Base-by-base conservation (phyloP, 2,797 vertebrate genomes). In the Agapornis canus region DNA sequence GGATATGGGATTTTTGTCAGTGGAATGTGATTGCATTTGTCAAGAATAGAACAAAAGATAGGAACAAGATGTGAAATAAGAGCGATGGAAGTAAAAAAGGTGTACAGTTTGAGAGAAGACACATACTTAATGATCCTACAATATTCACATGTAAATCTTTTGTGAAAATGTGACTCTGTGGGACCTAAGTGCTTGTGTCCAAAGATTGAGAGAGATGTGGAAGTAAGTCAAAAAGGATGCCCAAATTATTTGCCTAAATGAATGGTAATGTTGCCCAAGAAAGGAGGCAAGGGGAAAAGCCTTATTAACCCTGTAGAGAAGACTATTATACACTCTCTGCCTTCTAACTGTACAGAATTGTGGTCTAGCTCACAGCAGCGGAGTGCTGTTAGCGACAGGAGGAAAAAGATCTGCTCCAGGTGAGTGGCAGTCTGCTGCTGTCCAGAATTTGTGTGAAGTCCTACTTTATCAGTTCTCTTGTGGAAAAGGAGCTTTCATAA, bases 1-100 rank as follows among this genome's bases (percentile, higher is more conserved):
- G 90, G 47, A 72, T 86, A 86, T 82, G 92, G 88, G 65, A 90
- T 94, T 96, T 94, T 84, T 95, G 90, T 91, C 91, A 82, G 90
- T 63, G 77, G 70, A 91, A 78, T 1, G 25, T 81, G 85, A 94
- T 69, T 94, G 78, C 66, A 39, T 96, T 96, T 95, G 94, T 96
- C 91, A 95, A 94, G 94, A 92, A 88, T 81, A 86, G 72, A 94
- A 92, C 69, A 92, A 88, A 94, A 92, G 82, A 75, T 85, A 81
- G n/a, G 76, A 90, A 65, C 26, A 83, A 78, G 85, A 88, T 84
- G 48, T 90, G 66, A 92, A 83, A 65, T 75, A 83, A 86, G 72
- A 90, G 13, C 0, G 1, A 75, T 83, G 35, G 61, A 32, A 83
- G 20, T 72, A 35, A 69, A 86, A 64, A 51, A 88, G 60, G 40